These are phyloP conservation scores for Thaumetopoea pityocampa DNA, from an alignment of 1,140 invertebrate species.

Conservation along the genomic window DNA sequence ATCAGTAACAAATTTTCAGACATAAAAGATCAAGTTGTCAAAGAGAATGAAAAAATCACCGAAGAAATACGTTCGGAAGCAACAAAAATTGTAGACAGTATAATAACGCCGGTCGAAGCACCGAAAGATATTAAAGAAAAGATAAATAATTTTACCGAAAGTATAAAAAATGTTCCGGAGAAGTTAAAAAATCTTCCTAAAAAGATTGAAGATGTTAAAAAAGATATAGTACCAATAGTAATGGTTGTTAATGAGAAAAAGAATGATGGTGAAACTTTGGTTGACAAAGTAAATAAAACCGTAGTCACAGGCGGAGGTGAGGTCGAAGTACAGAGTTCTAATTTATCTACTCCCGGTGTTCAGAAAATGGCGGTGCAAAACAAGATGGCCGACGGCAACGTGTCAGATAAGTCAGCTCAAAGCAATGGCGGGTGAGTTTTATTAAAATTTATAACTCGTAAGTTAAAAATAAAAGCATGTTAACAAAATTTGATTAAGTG, in stretches of 20 bases:
- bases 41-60: conserved; percentile 43
- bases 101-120: conserved; percentile 58
- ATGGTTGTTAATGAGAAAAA: conserved; percentile 67
- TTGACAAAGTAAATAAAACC: conserved; percentile 57
- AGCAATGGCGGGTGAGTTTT: conserved; percentile 66
- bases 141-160: neutral
- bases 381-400: conserved; percentile 45
- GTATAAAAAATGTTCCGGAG: conserved; percentile 30
- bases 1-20: conserved; percentile 35
- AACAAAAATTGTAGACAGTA: conserved; percentile 57
- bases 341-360: conserved; percentile 54
- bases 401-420: conserved; percentile 54
- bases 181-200: conserved; percentile 36
- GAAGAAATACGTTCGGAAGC: conserved; percentile 54
- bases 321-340: conserved; percentile 70
- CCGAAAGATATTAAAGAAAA: conserved; percentile 32
- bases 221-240: conserved; percentile 62
- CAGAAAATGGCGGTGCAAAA: conserved; percentile 39
- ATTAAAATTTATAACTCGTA: neutral
- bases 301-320: conserved; percentile 68
- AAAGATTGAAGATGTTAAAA: conserved; percentile 34
- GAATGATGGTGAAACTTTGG: conserved; percentile 28
- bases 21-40: conserved; percentile 46
- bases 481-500: too few relatives aligned
- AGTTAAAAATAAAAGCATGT: neutral